phyloP scores from a whole-genome alignment of 2,113 vertebrate species.

The Thinocorus orbignyianus region DNA sequence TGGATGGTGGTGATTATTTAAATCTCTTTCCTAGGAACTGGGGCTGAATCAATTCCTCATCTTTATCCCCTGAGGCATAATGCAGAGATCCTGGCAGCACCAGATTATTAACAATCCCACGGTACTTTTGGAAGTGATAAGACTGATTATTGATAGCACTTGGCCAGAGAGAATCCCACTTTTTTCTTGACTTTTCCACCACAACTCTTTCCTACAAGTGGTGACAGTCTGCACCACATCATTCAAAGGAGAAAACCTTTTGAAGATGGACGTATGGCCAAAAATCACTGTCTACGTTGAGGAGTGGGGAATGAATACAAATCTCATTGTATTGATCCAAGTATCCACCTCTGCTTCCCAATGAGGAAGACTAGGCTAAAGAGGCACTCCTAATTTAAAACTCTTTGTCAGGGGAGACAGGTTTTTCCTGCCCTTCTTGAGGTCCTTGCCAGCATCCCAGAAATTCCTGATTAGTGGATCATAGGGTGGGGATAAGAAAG shows the following conservation, averaged over 20 bases:
- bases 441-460: not conserved
- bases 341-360: not conserved
- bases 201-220: not conserved
- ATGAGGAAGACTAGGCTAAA: not conserved
- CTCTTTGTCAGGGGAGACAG: not conserved
- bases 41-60: constrained; percentile 1
- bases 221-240: not conserved
- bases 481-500: not conserved
- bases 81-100: not conserved
- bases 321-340: not conserved
- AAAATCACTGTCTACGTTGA: not conserved
- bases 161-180: not conserved
- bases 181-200: not conserved
- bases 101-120: not conserved
- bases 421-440: not conserved
- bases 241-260: not conserved
- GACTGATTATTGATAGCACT: not conserved
- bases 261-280: not conserved
- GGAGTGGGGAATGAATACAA: not conserved
- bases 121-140: not conserved
- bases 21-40: not conserved
- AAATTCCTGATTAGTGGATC: not conserved
- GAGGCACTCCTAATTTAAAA: not conserved
- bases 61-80: not conserved
- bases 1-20: not conserved